These are phyloP conservation scores for Helobdella robusta DNA, from an alignment of 2,888 invertebrate species.

Conservation along the genomic window DNA sequence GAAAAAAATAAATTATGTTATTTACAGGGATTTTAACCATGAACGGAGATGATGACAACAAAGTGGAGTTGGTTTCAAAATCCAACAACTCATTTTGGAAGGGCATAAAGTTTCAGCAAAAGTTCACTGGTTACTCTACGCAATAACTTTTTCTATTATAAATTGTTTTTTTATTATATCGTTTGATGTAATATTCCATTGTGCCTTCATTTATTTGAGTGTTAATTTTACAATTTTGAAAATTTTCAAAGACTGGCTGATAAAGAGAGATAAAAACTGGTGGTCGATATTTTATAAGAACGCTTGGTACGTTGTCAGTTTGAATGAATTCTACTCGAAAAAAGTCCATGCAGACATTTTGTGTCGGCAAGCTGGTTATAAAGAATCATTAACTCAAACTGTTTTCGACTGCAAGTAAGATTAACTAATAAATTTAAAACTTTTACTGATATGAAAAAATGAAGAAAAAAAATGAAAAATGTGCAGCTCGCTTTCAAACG, in stretches of 20 bases:
- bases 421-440: no score
- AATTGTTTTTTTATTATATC: no score
- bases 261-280: conserved; percentile 4
- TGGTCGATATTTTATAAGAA: conserved; percentile 2
- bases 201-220: no score
- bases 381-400: not conserved
- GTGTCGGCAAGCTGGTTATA: conserved; percentile 23
- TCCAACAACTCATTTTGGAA: conserved; percentile 14
- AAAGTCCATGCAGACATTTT: conserved; percentile 20
- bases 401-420: conserved; percentile 16
- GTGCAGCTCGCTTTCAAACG: not conserved
- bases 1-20: not conserved
- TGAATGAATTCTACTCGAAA: not conserved
- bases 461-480: no score
- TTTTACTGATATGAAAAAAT: no score
- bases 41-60: conserved; percentile 7
- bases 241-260: not conserved
- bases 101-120: conserved; percentile 17
- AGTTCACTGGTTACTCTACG: not conserved
- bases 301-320: conserved; percentile 11
- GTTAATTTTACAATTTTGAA: no score
- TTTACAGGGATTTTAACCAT: conserved; percentile 15
- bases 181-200: no score
- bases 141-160: no score
- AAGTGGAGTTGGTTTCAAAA: conserved; percentile 1